Evolutionary conservation across 2,113 vertebrate species (phyloP).

Genomic region (Pteropus alecto): DNA sequence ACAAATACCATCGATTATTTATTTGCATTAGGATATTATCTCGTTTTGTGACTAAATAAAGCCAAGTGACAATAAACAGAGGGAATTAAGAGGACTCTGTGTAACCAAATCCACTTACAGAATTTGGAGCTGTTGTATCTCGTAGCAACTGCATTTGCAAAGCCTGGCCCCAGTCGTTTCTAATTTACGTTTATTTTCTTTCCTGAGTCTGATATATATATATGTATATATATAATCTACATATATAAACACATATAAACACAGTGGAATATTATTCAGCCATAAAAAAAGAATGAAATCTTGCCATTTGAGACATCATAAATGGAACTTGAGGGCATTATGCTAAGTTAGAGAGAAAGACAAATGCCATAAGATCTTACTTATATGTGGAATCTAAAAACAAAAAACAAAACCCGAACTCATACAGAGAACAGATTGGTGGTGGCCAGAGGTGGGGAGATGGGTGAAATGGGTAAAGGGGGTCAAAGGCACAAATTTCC

Average conservation of each 20-base stretch:
- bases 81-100: not conserved
- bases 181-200: not conserved
- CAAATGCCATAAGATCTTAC: not conserved
- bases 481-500: not conserved
- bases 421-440: not conserved
- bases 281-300: not conserved
- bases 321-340: not conserved
- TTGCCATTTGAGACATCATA: not conserved
- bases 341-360: not conserved
- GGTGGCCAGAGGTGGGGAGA: not conserved
- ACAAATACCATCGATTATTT: not conserved
- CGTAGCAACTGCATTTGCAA: not conserved
- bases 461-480: not conserved
- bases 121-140: not conserved
- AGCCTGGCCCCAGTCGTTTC: not conserved
- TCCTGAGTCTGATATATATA: not conserved
- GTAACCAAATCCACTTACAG: not conserved
- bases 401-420: not conserved
- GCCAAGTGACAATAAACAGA: not conserved
- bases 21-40: not conserved
- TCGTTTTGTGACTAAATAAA: not conserved
- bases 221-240: no score
- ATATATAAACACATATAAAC: no score
- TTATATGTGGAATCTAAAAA: not conserved
- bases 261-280: not conserved